These are phyloP conservation scores for Atherinomorus stipes DNA, from an alignment of 2,113 vertebrate genomes.

Conservation along the genomic window DNA sequence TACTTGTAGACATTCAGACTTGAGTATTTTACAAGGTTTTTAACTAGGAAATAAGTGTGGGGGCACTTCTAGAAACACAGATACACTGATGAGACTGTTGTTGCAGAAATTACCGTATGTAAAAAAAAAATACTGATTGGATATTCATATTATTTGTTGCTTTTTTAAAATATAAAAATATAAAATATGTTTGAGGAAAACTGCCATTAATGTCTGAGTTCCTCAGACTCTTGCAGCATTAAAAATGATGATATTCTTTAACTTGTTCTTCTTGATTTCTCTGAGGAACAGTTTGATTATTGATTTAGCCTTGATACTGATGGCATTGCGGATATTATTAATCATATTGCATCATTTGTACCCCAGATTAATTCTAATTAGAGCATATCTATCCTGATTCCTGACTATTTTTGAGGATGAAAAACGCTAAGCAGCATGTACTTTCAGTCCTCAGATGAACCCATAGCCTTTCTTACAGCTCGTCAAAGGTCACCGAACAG, in stretches of 20 bases:
- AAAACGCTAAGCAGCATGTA: background rate
- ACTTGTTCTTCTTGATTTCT: too few relatives aligned
- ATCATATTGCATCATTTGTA: too few relatives aligned
- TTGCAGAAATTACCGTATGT: background rate
- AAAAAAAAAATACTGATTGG: background rate
- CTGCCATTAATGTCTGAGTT: background rate
- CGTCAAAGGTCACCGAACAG: slow-evolving; percentile 24
- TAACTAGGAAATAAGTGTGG: background rate
- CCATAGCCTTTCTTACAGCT: slow-evolving; percentile 37
- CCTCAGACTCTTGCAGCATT: too few relatives aligned
- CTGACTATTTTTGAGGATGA: too few relatives aligned
- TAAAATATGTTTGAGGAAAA: slow-evolving; percentile 1
- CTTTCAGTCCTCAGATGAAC: slow-evolving; percentile 38
- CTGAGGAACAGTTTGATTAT: too few relatives aligned
- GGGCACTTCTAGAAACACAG: background rate
- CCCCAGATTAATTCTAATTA: too few relatives aligned
- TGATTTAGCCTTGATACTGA: too few relatives aligned
- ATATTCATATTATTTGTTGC: background rate
- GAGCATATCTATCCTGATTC: too few relatives aligned
- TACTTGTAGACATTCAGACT: slow-evolving; percentile 46
- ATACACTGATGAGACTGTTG: background rate
- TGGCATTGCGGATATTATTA: too few relatives aligned
- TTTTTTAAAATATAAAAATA: too few relatives aligned
- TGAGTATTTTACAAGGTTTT: slow-evolving; percentile 19
- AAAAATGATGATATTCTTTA: too few relatives aligned